Base-by-base conservation (phyloP, 2,113 vertebrate genomes). In the Cryptomyrus ogoouensis region DNA sequence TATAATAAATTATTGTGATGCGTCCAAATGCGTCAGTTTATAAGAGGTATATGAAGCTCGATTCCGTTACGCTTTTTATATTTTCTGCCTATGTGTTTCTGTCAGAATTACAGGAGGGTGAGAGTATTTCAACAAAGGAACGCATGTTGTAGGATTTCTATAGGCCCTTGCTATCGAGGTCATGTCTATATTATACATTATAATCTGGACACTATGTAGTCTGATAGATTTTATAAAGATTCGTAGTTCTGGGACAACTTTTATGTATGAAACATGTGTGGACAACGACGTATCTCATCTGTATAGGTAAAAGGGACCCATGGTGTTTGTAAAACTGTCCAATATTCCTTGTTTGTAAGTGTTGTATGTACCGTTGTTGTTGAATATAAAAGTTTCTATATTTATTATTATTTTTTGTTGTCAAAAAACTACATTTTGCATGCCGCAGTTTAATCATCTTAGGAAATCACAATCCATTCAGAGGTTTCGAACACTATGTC, bases 131-230 rank as follows among this genome's bases (percentile, higher is more conserved):
- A 93, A 96, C 96, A 96, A 96, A 96, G 96, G 94, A 95, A 96
- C 96, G 98, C 97, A 97, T 97, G 97, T 97, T 93, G 94, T 94
- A 94, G 92, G 96, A 94, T 95, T 95, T 94, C 95, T 98, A 98
- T 99, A 99, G 98, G 97, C 98, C 98, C 97, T 97, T 98, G 97
- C 97, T 98, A 96, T 94, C 95, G 96, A 98, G 97, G 97, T 98
- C 96, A 98, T 98, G 98, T 98, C 98, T 99, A 99, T 98, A 98
- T 95, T 97, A 97, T 97, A 98, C 96, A 97, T 97, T 97, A 98
- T 98, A 99, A 97, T 97, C 97, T 97, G 98, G 98, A 99, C 98
- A 99, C 98, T 99, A 98, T 99, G 98, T 99, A 99, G 98, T 99
- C 98, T 99, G 97, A 96, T 99, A 99, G 98, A 97, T 99, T 99